Evolutionary conservation across 2,888 invertebrate genomes (phyloP), one percentile per base, ranked within the genome.

Genomic region (Xestoiulus laeticollis): DNA sequence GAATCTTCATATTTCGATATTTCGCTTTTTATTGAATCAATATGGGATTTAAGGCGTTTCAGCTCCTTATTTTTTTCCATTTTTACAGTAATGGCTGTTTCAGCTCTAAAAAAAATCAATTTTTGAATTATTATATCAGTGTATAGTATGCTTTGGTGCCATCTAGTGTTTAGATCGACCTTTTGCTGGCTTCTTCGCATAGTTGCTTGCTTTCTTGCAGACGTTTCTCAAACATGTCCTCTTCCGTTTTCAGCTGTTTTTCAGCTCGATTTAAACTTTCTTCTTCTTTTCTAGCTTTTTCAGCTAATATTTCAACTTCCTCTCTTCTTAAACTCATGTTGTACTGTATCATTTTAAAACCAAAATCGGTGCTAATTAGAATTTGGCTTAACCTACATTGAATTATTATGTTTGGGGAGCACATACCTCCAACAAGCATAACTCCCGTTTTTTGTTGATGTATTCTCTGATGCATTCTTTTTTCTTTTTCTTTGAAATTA

Each of bases 1-100:
- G 87, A 87, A 14, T 87, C 87, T 68, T 87, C 68, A 32, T 68
- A 68, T 68, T 87, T 87, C 32, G 68, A 59, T 48, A 87, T 87
- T 68, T 87, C 87, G 26, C 78, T 59, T 33, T 10, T 68, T 19
- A 87, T 38, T 1, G 32, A 38, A 16, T 43, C 33, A 19, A 87
- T 68, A 19, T 87, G 87, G 0, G 32, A 68, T 78, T 87, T 38
- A 0, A 87, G 53, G 0, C 43, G 33, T 68, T 87, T 87, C 26
- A 87, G 22, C 68, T 87, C 87, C 30, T 68, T 59, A 19, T 43
- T 87, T 10, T 87, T 87, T 3, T 87, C 87, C 53, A 87, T 26
- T 78, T 87, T 87, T 19, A 48, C n/a, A 68, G 32, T 53, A 10
- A 32, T 68, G 10, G 33, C 33, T 1, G 8, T 68, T 87, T 87